phyloP scores from a whole-genome alignment of 2,113 vertebrate genomes.

The Anarhynchus alexandrinus region DNA sequence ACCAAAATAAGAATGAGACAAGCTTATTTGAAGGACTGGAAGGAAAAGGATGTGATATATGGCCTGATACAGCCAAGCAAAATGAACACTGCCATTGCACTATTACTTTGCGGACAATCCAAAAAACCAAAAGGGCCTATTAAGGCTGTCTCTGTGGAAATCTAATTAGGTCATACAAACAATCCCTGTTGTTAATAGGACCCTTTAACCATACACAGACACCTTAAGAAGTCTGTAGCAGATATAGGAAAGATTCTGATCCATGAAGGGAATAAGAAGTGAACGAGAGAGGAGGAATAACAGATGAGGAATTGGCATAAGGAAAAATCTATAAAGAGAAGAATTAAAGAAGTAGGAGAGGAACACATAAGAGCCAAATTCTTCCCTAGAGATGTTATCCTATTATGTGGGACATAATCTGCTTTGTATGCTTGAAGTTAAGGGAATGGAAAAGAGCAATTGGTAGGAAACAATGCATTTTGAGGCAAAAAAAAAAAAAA shows the following conservation, averaged over 20 bases:
- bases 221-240: background rate
- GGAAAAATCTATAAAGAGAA: background rate
- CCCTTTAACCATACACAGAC: background rate
- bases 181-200: constrained; percentile 19
- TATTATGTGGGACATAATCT: background rate
- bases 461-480: background rate
- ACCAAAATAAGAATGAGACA: constrained; percentile 49
- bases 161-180: constrained; percentile 53
- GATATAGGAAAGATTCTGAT: background rate
- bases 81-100: constrained; percentile 53
- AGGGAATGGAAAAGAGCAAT: background rate
- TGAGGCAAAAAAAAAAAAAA: background rate
- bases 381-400: background rate
- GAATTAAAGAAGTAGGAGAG: background rate
- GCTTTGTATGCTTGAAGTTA: background rate
- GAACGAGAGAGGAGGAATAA: background rate
- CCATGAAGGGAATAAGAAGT: background rate
- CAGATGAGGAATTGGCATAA: background rate
- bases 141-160: constrained; percentile 52
- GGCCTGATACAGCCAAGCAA: constrained; percentile 55
- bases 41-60: constrained; percentile 54
- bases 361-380: background rate
- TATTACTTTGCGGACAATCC: constrained; percentile 52
- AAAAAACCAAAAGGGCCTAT: constrained; percentile 43
- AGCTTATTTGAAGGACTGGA: constrained; percentile 34